These are phyloP conservation scores for Heteromormyrus szaboi DNA, from an alignment of 2,797 vertebrate species.

Conservation along the genomic window DNA sequence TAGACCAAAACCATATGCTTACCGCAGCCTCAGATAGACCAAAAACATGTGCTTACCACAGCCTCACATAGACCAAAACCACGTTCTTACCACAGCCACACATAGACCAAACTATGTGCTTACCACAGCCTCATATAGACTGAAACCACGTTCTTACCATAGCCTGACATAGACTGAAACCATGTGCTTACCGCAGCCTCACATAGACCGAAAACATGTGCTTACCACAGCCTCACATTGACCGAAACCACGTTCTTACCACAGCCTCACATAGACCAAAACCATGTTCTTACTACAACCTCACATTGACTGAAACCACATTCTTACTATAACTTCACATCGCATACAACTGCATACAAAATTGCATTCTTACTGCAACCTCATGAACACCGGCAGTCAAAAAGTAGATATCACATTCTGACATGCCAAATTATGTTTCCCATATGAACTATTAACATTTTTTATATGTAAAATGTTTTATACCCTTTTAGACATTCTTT, in stretches of 20 bases:
- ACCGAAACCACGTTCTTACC: neutral
- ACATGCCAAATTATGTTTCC: neutral
- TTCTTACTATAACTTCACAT: too few relatives aligned
- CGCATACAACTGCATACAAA: neutral
- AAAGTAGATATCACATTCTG: neutral
- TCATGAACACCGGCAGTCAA: neutral
- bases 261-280: neutral
- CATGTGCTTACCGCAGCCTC: neutral
- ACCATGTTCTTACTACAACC: neutral
- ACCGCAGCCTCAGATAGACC: neutral
- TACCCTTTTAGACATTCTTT: neutral
- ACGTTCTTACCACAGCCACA: neutral
- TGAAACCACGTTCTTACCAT: neutral
- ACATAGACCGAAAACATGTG: neutral
- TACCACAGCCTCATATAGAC: neutral
- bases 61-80: neutral
- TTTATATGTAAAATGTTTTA: neutral
- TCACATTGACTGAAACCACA: neutral
- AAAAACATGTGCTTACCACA: neutral
- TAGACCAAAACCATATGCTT: neutral
- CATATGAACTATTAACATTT: neutral
- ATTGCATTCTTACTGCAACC: neutral
- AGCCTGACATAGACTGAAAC: neutral
- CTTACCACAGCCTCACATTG: neutral
- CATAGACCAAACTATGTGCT: neutral